Conservation (phyloP, 1,140 invertebrate genomes). For the Nasonia vitripennis region DNA sequence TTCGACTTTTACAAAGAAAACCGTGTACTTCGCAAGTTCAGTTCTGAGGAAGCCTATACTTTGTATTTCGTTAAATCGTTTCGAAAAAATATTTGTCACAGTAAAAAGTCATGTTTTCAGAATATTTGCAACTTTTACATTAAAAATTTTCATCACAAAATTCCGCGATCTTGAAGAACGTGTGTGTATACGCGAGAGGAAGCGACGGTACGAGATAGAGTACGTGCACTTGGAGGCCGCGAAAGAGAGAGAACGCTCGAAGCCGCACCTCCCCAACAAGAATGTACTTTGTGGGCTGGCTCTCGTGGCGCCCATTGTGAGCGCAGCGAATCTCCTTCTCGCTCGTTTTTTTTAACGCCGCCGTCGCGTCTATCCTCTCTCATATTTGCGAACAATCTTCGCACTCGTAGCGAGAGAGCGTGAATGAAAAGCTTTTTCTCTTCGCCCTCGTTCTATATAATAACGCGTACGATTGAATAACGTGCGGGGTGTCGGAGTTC, state of each 20-base stretch:
- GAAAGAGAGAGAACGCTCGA: neutral
- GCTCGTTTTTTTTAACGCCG: neutral
- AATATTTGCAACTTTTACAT: too few species aligned
- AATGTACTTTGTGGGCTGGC: slow-evolving; percentile 28
- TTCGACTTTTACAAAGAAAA: too few species aligned
- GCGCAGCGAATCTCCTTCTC: neutral
- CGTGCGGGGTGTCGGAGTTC: too few species aligned
- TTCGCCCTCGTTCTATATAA: too few species aligned
- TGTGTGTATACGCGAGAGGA: neutral
- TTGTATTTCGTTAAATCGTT: too few species aligned
- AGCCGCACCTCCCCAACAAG: slow-evolving; percentile 9
- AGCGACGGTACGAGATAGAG: neutral
- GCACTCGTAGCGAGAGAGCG: too few species aligned
- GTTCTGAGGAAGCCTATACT: too few species aligned
- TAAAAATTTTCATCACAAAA: neutral
- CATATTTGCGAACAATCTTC: neutral
- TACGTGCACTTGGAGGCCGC: neutral
- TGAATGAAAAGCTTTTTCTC: too few species aligned
- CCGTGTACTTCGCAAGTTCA: too few species aligned
- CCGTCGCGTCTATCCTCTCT: neutral
- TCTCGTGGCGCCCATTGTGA: neutral
- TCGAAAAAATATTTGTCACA: too few species aligned
- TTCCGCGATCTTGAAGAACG: neutral
- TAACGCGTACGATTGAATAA: too few species aligned
- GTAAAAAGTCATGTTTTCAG: too few species aligned